Base-by-base conservation (phyloP, 2,888 invertebrate species). In the Gymnoscelis rufifasciata region DNA sequence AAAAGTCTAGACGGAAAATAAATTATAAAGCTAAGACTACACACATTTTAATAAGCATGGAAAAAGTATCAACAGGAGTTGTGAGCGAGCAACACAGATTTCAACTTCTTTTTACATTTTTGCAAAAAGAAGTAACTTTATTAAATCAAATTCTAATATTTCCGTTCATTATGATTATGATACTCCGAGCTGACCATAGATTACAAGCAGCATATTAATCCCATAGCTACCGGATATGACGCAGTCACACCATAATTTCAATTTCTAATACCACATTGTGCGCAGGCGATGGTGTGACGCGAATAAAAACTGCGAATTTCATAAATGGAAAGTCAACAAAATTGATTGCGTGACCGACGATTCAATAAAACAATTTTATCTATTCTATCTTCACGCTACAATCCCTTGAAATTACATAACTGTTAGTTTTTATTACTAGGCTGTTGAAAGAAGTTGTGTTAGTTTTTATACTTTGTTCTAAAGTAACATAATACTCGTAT, bases 181-280 rank as follows among this genome's bases (percentile, higher is more conserved):
- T n/a, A n/a, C n/a, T n/a, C n/a, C n/a, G n/a, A n/a, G n/a, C 14
- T 27, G 43, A 11, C 19, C 7, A 19, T 15, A n/a, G n/a, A n/a
- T 26, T 47, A 37, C 39, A 38, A 41, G 43, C 47, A 41, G 38
- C 46, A 45, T 39, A 38, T 42, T 44, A 42, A 44, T 49, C 49
- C 51, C 50, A 53, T 57, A 48, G 47, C 45, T 54, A 60, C 64
- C 68, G 76, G 75, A 76, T 59, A 49, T 75, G 75, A 74, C 71
- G 69, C 59, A 67, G 66, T 24, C 52, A 33, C 42, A 50, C 61
- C 60, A 66, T 68, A 51, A 64, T 70, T 70, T 60, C 56, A 59
- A 71, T 66, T 66, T 65, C 61, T 71, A 72, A 70, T 57, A 60
- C 59, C 64, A 63, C 54, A 71, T 74, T 71, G 65, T 64, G 64